Base-by-base conservation (phyloP, 2,888 invertebrate species). In the Mayetiola destructor region DNA sequence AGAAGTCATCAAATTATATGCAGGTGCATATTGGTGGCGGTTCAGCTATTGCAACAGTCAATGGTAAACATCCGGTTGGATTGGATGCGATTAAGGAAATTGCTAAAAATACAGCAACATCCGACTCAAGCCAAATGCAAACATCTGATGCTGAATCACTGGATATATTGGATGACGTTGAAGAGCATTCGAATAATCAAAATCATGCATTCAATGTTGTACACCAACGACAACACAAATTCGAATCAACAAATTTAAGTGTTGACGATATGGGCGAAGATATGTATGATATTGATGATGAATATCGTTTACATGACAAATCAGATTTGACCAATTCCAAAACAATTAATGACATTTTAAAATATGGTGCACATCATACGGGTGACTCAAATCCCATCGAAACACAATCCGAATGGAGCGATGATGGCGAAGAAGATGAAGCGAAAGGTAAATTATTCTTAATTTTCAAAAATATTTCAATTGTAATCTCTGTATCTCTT, bases 381-480 rank as follows among this genome's bases (percentile, higher is more conserved):
- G 66, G 70, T 64, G 67, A 73, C 64, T 67, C 72, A 60, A 67
- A 73, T 69, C 69, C 72, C 56, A 75, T 81, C 62, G 81, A 82
- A 66, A 86, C 86, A 70, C 84, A 86, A 65, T 86, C 86, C n/a
- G 88, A 88, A 67, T 87, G 87, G 87, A 85, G 85, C 61, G 80
- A 80, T 65, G 80, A 80, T 63, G 76, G 76, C 62, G 79, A 79
- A 62, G 81, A 80, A 59, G 80, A 79, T 42, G 81, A 80, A 59
- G 80, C 79, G 55, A 80, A 80, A n/a, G 80, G 73, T 72, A 59
- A 29, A 40, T 18, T 3, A 16, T 8, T n/a, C n/a, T n/a, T 18
- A 16, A 20, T 40, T 48, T 5, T 48, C 23, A 16, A 23, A 52
- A 5, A 16, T 37, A 16, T 37, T 37, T 12, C 6, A 42, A 42